Percentiles rank a stretch among this genome's conserved stretches.
Evolutionary conservation across 2,888 invertebrate genomes (phyloP).

Genomic region (Mamestra brassicae): DNA sequence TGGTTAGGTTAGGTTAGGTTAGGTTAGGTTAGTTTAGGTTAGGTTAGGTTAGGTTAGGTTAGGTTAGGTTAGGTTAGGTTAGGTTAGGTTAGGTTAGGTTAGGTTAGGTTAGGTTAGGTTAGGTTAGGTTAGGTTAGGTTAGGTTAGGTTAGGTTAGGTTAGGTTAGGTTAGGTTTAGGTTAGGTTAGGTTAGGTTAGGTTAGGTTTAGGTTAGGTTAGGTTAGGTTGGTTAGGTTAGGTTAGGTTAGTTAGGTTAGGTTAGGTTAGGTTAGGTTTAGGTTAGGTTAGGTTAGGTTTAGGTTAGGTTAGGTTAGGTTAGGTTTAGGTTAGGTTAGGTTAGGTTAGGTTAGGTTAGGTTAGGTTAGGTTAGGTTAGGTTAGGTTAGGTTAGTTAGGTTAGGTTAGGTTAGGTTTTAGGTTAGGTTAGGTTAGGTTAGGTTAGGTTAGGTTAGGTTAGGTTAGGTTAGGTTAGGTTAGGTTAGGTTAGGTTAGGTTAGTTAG

Average conservation of each 20-base stretch:
- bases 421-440: constrained; percentile 54
- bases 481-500: constrained; percentile 57
- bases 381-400: constrained; percentile 63
- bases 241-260: constrained; percentile 21
- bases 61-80: constrained; percentile 53
- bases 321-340: constrained; percentile 63
- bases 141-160: constrained; percentile 62
- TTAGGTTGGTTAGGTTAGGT: constrained; percentile 24
- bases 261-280: constrained; percentile 31
- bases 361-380: constrained; percentile 58
- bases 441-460: constrained; percentile 51
- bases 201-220: constrained; percentile 29
- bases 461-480: constrained; percentile 64
- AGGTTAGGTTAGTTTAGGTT: constrained; percentile 56
- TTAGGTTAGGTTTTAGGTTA: constrained; percentile 60
- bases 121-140: constrained; percentile 61
- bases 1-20: constrained; percentile 57
- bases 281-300: constrained; percentile 26
- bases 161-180: constrained; percentile 61
- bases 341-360: constrained; percentile 62
- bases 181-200: constrained; percentile 27
- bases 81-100: constrained; percentile 45
- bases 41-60: constrained; percentile 59
- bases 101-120: constrained; percentile 60
- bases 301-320: constrained; percentile 47